A percentile compares a stretch with the other conserved stretches of the same genome.
These are phyloP conservation scores for Bambusicola thoracicus DNA, from an alignment of 2,113 vertebrate species.

Conservation along the genomic window DNA sequence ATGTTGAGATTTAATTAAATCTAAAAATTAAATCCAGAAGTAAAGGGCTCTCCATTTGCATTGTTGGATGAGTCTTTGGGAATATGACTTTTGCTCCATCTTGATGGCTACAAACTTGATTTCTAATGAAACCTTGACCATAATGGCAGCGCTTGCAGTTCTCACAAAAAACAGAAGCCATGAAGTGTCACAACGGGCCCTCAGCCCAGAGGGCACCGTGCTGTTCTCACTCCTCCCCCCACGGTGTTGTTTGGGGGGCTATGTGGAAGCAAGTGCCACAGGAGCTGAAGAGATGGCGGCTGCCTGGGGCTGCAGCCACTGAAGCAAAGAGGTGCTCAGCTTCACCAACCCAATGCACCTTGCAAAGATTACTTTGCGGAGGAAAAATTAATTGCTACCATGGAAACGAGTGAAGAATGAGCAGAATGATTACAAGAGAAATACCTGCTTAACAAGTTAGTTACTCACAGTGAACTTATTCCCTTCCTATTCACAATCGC, in stretches of 20 bases:
- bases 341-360: accelerated
- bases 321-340: not conserved
- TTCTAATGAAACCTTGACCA: not conserved
- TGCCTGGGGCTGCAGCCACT: accelerated
- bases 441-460: not conserved
- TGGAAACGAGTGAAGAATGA: not conserved
- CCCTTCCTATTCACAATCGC: accelerated
- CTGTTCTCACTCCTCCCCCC: accelerated
- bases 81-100: not conserved
- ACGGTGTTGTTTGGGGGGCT: accelerated
- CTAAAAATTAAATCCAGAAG: not conserved
- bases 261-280: accelerated
- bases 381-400: not conserved
- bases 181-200: not conserved
- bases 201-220: not conserved
- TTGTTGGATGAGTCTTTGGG: not conserved
- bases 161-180: not conserved
- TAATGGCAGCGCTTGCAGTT: not conserved
- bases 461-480: not conserved
- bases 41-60: not conserved
- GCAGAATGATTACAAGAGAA: not conserved
- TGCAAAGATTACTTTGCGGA: accelerated
- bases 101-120: not conserved
- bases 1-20: not conserved
- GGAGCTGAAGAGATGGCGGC: accelerated